These are phyloP conservation scores for Lanistes nyassanus DNA, from an alignment of 1,140 invertebrate species.

Conservation along the genomic window DNA sequence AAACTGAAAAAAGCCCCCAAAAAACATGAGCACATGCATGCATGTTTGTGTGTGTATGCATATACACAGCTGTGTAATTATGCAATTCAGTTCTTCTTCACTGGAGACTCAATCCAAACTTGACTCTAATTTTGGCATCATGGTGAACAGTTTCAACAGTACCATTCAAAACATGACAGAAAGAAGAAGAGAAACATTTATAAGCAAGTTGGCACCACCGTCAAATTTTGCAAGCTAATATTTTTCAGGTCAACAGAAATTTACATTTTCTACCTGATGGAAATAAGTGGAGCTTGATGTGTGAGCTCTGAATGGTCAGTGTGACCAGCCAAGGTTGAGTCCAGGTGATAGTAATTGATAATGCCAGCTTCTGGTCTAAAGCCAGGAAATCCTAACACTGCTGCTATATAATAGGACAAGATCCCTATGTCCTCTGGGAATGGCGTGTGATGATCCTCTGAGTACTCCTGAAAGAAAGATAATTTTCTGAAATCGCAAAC, in stretches of 20 bases:
- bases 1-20: constrained; percentile 43
- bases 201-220: too few species aligned
- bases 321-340: constrained; percentile 89
- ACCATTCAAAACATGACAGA: too few species aligned
- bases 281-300: constrained; percentile 85
- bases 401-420: constrained; percentile 74
- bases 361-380: constrained; percentile 90
- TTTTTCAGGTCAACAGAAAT: too few species aligned
- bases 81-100: too few species aligned
- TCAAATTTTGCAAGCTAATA: too few species aligned
- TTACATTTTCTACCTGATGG: constrained; percentile 70
- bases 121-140: too few species aligned
- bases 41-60: too few species aligned
- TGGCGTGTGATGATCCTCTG: constrained; percentile 46
- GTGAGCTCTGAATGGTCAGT: constrained; percentile 92
- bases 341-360: constrained; percentile 92
- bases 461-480: constrained; percentile 65
- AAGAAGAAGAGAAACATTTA: too few species aligned
- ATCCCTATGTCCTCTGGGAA: constrained; percentile 80
- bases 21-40: too few species aligned
- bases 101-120: too few species aligned
- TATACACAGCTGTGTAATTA: too few species aligned
- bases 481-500: constrained; percentile 31
- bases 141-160: too few species aligned
- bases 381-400: constrained; percentile 72